Conservation (phyloP, 2,113 vertebrate species). For the Athene noctua region DNA sequence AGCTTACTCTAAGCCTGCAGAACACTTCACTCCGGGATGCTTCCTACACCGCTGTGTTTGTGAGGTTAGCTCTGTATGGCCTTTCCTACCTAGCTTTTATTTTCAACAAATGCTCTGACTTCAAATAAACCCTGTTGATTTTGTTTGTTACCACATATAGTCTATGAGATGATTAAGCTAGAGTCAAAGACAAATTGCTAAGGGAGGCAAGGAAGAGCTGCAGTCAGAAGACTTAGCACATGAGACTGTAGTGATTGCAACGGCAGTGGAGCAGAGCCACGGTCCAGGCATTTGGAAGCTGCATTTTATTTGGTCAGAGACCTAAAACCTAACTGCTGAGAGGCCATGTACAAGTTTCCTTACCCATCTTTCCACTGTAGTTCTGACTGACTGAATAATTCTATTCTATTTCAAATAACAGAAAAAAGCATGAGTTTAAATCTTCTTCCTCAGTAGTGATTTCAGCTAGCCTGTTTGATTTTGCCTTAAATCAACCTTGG, state of each 20-base stretch:
- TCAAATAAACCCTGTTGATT: background rate
- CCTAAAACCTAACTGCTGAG: background rate
- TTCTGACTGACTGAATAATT: background rate
- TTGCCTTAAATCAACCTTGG: background rate
- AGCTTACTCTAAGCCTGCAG: background rate
- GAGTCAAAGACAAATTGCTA: background rate
- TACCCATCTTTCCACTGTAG: background rate
- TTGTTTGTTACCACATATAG: background rate
- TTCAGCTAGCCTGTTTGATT: background rate
- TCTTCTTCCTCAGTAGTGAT: background rate
- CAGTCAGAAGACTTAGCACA: background rate
- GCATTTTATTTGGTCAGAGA: background rate
- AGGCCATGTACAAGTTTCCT: background rate
- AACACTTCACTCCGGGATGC: background rate
- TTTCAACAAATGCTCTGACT: background rate
- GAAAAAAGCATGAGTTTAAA: background rate
- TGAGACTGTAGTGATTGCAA: background rate
- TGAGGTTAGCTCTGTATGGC: background rate
- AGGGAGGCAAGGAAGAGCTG: background rate
- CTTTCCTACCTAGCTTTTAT: background rate
- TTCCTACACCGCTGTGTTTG: background rate
- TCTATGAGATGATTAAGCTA: background rate
- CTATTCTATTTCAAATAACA: background rate
- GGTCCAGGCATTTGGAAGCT: background rate
- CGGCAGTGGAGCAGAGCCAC: background rate